Percentiles rank a stretch among this genome's conserved stretches.
phyloP scores from a whole-genome alignment of 2,113 vertebrate genomes.

The Gyps fulvus region DNA sequence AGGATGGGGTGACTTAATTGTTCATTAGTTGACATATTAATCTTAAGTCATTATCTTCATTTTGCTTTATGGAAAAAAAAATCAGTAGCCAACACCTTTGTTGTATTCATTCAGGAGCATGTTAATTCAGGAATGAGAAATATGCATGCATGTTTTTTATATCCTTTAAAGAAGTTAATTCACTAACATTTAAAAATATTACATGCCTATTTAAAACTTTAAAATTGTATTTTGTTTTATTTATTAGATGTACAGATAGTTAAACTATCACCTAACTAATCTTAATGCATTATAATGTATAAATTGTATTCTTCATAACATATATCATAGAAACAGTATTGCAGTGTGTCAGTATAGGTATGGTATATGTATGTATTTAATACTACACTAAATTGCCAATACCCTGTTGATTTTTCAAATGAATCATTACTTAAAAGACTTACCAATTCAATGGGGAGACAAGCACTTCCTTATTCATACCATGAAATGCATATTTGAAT shows the following conservation, averaged over 20 bases:
- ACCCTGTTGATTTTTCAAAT: conserved; percentile 28
- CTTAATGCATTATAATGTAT: not conserved
- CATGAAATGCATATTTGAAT: conserved; percentile 46
- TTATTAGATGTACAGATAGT: not conserved
- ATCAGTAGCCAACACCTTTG: not conserved
- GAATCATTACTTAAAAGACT: conserved; percentile 41
- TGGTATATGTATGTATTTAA: not conserved
- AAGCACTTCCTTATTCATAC: conserved; percentile 47
- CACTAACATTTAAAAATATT: not conserved
- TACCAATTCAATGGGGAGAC: conserved; percentile 37
- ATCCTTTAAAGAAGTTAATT: not conserved
- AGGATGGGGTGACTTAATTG: not conserved
- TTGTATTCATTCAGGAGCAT: not conserved
- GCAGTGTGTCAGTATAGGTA: not conserved
- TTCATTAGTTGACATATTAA: not conserved
- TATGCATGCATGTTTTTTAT: not conserved
- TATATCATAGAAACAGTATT: not conserved
- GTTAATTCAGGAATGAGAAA: not conserved
- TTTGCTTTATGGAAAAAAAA: not conserved
- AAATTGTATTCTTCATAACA: not conserved
- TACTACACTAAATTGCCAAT: conserved; percentile 14
- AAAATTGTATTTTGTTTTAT: not conserved
- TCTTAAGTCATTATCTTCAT: not conserved
- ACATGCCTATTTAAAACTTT: not conserved
- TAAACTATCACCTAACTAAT: not conserved